Conservation (phyloP, 2,113 vertebrate species). For the Nothoprocta pentlandii region DNA sequence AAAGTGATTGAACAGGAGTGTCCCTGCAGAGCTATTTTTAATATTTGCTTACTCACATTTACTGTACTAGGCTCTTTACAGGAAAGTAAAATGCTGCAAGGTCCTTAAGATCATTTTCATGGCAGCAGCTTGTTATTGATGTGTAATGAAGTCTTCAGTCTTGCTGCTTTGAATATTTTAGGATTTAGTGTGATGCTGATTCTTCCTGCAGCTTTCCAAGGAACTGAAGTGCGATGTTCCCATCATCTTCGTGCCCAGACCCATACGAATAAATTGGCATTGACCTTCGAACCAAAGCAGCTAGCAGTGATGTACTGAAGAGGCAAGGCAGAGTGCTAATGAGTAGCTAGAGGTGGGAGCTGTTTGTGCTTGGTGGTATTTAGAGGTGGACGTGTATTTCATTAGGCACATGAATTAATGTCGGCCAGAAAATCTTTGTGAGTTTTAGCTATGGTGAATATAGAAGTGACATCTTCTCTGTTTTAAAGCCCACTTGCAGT, state of each 20-base stretch:
- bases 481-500: neutral
- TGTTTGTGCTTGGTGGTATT: neutral
- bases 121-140: neutral
- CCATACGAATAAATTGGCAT: rapidly evolving
- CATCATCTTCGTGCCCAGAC: too few relatives aligned
- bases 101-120: neutral
- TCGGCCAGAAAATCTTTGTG: neutral
- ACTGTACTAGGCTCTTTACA: slow-evolving; percentile 34
- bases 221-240: neutral
- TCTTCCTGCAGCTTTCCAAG: neutral
- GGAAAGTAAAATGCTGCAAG: slow-evolving; percentile 23
- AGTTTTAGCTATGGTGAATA: neutral
- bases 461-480: neutral
- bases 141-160: neutral
- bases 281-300: rapidly evolving
- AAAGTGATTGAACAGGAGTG: neutral
- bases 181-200: neutral
- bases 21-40: slow-evolving; percentile 45
- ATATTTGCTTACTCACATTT: slow-evolving; percentile 66
- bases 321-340: rapidly evolving
- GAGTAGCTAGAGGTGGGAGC: neutral
- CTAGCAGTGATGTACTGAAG: neutral
- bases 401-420: rapidly evolving
- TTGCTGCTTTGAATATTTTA: neutral
- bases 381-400: neutral